phyloP scores from a whole-genome alignment of 64 coral and sea anemone species.

The Dendronephthya gigantea region DNA sequence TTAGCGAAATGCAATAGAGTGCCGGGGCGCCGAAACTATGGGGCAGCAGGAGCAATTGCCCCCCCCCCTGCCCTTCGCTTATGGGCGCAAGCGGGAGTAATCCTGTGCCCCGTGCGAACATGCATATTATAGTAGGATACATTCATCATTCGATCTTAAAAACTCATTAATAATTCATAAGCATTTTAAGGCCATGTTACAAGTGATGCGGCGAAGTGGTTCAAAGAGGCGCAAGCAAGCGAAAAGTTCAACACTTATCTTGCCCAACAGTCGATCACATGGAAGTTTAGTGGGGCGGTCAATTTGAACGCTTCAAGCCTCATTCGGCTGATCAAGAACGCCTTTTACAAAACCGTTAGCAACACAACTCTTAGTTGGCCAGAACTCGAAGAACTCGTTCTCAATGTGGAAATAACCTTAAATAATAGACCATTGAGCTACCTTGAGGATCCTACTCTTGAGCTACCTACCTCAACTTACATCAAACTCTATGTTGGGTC shows the following conservation, averaged over 20 bases:
- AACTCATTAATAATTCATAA: no score
- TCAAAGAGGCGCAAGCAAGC: neutral
- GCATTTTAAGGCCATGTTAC: no score
- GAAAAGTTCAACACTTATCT: neutral
- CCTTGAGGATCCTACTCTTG: neutral
- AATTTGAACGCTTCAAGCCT: constrained; percentile 7
- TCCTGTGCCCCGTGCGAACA: no score
- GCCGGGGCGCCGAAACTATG: no score
- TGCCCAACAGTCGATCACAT: neutral
- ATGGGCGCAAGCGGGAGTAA: no score
- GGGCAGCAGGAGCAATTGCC: no score
- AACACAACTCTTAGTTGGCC: neutral
- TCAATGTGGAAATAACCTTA: neutral
- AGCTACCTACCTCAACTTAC: neutral
- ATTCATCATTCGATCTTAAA: no score
- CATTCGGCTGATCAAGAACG: neutral
- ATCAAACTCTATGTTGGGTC: neutral
- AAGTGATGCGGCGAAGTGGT: neutral
- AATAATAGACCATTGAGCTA: neutral
- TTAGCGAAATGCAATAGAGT: no score
- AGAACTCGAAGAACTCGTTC: neutral
- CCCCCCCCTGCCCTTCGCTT: no score
- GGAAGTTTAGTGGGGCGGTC: neutral
- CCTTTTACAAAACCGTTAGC: neutral
- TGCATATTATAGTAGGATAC: no score